Base-by-base conservation (phyloP, 1,140 invertebrate species). In the Drosophila equinoxialis region DNA sequence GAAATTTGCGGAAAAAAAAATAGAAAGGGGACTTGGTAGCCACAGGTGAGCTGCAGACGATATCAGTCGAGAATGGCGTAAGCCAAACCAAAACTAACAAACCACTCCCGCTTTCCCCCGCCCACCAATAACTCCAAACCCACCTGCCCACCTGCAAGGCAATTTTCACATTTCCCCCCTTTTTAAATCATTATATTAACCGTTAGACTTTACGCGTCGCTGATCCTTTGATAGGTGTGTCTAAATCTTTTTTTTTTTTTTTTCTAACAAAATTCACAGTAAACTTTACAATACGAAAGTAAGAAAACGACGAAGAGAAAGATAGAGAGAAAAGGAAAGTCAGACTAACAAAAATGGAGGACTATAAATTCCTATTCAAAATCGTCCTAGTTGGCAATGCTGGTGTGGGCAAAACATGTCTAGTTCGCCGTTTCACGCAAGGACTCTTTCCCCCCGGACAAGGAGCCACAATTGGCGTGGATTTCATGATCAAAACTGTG, bases 401-500 rank as follows among this genome's bases (percentile, higher is more conserved):
- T 79, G 97, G 97, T 39, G 98, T 99, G 72, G 98, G 98, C 35
- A 98, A 98, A 93, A 98, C 97, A 45, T 98, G 97, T 93, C 94
- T 98, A 55, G 97, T 98, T 55, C 94, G 97, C 74, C 94, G 97
- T 83, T 99, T 97, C 93, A 96, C 97, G 30, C 97, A 98, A 93
- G 98, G 98, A 1, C 93, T 98, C 17, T 99, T 98, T 94, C 98
- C 98, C 39, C 97, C 97, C 26, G 98, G 98, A 42, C 98, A 99
- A 94, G 98, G 98, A 65, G 98, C 98, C 70, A 99, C 99, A 2
- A 99, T 99, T 83, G 99, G 99, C 66, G 99, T 99, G 11, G 99
- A 99, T 94, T 99, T 99, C 92, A 99, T 99, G 95, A 99, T 99
- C 89, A 99, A 99, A 94, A 99, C 98, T 68, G 96, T 99, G 8